Evolutionary conservation across 2,888 invertebrate species (phyloP), one percentile per base, ranked within the genome.

Genomic region (Synanthedon myopaeformis): DNA sequence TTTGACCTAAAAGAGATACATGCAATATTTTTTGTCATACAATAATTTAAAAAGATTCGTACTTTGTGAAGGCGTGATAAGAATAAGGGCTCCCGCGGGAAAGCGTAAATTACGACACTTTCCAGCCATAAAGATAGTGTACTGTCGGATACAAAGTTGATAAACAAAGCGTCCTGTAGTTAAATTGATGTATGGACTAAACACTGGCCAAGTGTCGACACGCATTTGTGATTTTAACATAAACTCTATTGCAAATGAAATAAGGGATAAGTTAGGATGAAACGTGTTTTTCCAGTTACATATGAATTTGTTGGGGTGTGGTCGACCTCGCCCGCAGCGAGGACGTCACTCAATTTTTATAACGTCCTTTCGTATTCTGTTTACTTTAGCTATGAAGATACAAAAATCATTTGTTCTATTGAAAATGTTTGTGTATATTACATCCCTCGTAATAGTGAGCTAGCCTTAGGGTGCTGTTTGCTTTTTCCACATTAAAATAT

Each of bases 171-270:
- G 59, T 62, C 61, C 60, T 61, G 61, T 63, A 66, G 67, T 72
- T 69, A 72, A 70, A 67, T 69, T 73, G 72, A 72, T 68, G 64
- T 67, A 70, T 70, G 64, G 64, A 60, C 61, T 58, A 59, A 56
- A 57, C 55, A 56, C 57, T 12, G 41, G 13, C 55, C 54, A 56
- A n/a, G 56, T 54, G 45, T 55, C 51, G 50, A 55, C 3, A 45
- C 14, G 45, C 45, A 45, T 45, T 45, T 45, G 11, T 35, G 10
- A 35, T 35, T 35, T n/a, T 35, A 35, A 35, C 10, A 35, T 35
- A 35, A 35, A 35, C 35, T 35, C 56, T 56, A 57, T 61, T 58
- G 2, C 52, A 55, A 55, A 61, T 56, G 57, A 41, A n/a, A 45
- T 45, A 45, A 45, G 45, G 45, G 6, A 45, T 45, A 14, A 6